Evolutionary conservation across 1,140 invertebrate genomes (phyloP).

Genomic region (Rhopalosiphum padi): DNA sequence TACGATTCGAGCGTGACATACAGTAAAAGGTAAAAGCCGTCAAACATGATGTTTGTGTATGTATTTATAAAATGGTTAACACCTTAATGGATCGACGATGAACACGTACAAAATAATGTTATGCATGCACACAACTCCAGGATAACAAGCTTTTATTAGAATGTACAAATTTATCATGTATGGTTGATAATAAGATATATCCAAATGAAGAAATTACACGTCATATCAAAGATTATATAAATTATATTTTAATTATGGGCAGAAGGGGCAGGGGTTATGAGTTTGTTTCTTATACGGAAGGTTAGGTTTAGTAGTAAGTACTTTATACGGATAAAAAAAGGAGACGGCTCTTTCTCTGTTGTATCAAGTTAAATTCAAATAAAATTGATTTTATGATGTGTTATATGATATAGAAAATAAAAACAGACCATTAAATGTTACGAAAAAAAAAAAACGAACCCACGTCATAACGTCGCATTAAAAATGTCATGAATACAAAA

Average conservation of each 20-base stretch:
- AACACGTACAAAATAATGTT: not conserved
- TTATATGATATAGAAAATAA: not conserved
- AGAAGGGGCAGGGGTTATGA: not conserved
- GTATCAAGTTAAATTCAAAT: not conserved
- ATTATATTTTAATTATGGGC: not conserved
- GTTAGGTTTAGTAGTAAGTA: no score
- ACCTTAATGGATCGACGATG: not conserved
- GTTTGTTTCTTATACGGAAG: no score
- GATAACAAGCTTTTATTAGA: not conserved
- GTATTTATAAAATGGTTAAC: not conserved
- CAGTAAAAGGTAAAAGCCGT: not conserved
- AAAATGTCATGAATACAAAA: not conserved
- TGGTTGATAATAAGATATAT: not conserved
- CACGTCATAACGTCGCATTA: not conserved
- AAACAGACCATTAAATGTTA: not conserved
- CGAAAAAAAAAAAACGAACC: not conserved
- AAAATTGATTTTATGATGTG: not conserved
- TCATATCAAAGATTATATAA: not conserved
- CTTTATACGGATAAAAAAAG: not conserved
- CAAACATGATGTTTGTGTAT: not conserved
- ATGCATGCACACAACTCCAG: not conserved
- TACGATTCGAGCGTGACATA: not conserved
- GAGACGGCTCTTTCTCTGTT: not conserved
- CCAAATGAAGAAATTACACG: not conserved
- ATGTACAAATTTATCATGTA: not conserved